These are phyloP conservation scores for Tadarida brasiliensis DNA, from an alignment of 2,797 vertebrate species.

Conservation along the genomic window DNA sequence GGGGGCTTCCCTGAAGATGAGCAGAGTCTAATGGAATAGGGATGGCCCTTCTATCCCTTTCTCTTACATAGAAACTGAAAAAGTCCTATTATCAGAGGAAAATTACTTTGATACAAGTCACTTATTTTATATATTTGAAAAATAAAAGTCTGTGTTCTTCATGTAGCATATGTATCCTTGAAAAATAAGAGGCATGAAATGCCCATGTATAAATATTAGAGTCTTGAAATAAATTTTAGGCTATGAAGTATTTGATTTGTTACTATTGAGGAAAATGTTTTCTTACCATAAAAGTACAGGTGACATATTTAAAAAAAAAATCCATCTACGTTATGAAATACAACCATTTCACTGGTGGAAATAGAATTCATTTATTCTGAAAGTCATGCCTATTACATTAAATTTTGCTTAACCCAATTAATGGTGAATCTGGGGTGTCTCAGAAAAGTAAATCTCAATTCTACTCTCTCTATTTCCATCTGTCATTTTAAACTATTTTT, in stretches of 20 bases:
- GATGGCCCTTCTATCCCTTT: background rate
- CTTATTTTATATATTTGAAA: background rate
- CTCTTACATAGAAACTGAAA: background rate
- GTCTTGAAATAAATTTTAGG: background rate
- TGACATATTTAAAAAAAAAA: background rate
- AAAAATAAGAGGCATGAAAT: background rate
- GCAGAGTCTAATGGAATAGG: background rate
- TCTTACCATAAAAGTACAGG: slow-evolving; percentile 29
- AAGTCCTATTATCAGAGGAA: background rate
- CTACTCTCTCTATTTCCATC: background rate
- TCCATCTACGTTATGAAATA: slow-evolving; percentile 38
- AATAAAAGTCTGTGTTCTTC: background rate
- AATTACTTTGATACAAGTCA: background rate
- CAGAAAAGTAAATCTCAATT: slow-evolving; percentile 8
- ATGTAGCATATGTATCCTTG: background rate
- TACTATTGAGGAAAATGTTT: slow-evolving; percentile 18
- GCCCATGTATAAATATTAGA: background rate
- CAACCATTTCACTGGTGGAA: background rate
- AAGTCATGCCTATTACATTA: background rate
- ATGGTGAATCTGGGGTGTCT: background rate
- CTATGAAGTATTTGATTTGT: slow-evolving; percentile 31
- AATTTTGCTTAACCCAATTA: background rate
- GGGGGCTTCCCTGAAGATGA: background rate
- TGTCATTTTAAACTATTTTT: background rate
- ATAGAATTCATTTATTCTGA: slow-evolving; percentile 44